Evolutionary conservation across 2,113 vertebrate species (phyloP).

Genomic region (Falco punctatus): DNA sequence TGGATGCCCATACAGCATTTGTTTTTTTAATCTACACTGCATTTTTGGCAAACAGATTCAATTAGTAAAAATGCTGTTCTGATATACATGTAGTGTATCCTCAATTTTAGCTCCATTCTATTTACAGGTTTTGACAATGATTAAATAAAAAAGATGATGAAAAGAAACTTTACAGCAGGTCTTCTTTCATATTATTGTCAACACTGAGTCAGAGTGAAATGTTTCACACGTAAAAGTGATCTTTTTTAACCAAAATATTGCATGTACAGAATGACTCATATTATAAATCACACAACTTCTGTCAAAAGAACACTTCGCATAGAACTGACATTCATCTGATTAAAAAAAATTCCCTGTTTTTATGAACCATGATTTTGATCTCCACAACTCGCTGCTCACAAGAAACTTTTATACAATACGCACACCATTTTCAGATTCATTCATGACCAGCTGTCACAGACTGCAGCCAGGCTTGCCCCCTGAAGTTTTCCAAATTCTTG

Average conservation of each 20-base stretch:
- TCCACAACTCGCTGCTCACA: not conserved
- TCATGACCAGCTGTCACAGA: not conserved
- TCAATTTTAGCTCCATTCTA: not conserved
- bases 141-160: not conserved
- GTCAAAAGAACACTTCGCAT: not conserved
- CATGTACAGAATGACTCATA: constrained; percentile 37
- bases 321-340: not conserved
- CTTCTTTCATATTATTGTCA: constrained; percentile 1
- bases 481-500: constrained; percentile 10
- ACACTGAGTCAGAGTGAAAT: not conserved
- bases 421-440: not conserved
- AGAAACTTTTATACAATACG: not conserved
- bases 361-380: not conserved
- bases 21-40: not conserved
- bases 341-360: not conserved
- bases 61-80: not conserved
- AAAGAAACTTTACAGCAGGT: not conserved
- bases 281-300: constrained; percentile 18
- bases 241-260: constrained; percentile 58
- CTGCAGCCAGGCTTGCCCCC: not conserved
- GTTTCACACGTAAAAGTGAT: not conserved
- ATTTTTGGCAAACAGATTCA: not conserved
- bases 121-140: not conserved
- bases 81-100: not conserved
- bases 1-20: not conserved